Evolutionary conservation across 1,140 invertebrate genomes (phyloP).

Genomic region (Caenorhabditis elegans): DNA sequence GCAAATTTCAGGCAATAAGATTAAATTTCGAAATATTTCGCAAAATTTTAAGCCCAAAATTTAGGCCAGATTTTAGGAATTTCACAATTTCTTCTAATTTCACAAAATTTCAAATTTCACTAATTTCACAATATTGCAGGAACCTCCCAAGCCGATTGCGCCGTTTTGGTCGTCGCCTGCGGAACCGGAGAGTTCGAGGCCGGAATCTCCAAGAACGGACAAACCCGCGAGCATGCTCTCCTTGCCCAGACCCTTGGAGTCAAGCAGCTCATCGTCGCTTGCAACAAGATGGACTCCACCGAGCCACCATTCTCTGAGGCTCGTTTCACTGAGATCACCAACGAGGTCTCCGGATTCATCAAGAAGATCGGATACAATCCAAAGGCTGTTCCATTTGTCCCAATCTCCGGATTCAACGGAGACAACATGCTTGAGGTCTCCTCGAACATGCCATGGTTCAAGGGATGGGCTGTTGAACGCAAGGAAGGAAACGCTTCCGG

Average conservation of each 20-base stretch:
- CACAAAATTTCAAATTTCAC: not conserved
- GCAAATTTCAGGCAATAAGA: not conserved
- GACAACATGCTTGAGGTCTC: conserved; percentile 59
- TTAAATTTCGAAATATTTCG: too few relatives aligned
- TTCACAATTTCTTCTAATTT: too few relatives aligned
- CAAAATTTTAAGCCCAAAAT: not conserved
- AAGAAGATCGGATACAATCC: conserved; percentile 97
- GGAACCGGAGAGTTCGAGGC: conserved; percentile 97
- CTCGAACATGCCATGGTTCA: conserved; percentile 78
- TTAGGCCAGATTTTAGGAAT: not conserved
- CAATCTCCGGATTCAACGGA: conserved; percentile 96
- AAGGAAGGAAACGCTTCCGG: conserved; percentile 84
- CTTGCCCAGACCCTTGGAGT: conserved; percentile 96
- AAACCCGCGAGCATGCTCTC: conserved; percentile 96
- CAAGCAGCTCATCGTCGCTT: conserved; percentile 94
- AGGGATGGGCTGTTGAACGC: conserved; percentile 89
- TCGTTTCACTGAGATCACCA: conserved; percentile 94
- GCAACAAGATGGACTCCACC: conserved; percentile 94
- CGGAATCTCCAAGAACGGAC: conserved; percentile 96
- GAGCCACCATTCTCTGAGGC: conserved; percentile 87
- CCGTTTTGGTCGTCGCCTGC: conserved; percentile 91
- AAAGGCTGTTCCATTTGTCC: conserved; percentile 90
- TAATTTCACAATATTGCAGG: not conserved
- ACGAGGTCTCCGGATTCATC: conserved; percentile 80
- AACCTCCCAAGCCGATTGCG: conserved; percentile 83